These are phyloP conservation scores for Urocolius indicus DNA, from an alignment of 2,113 vertebrate genomes.

Conservation along the genomic window DNA sequence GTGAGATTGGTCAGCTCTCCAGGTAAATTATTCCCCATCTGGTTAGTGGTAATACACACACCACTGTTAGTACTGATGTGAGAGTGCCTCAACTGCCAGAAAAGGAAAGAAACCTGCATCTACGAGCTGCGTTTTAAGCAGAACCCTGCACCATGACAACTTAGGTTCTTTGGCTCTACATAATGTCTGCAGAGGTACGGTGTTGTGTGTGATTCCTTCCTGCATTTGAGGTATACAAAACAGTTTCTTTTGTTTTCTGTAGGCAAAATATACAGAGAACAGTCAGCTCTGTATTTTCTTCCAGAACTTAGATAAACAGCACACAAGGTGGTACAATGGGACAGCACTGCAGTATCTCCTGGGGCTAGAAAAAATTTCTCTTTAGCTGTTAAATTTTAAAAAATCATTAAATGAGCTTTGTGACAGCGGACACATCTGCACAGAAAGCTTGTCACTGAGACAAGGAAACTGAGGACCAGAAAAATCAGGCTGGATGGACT, in stretches of 20 bases:
- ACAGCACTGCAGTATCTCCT: neutral
- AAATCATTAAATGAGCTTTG: neutral
- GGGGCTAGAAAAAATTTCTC: neutral
- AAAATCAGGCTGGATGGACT: neutral
- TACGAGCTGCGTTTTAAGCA: neutral
- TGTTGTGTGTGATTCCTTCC: neutral
- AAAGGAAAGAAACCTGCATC: neutral
- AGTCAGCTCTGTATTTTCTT: neutral
- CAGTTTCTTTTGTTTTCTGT: neutral
- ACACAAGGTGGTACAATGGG: neutral
- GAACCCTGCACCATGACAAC: neutral
- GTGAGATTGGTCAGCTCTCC: neutral
- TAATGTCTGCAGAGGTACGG: neutral
- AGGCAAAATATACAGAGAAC: neutral
- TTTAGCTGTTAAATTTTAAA: too few species aligned
- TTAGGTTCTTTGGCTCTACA: accelerated
- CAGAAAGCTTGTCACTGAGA: neutral
- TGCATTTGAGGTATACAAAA: neutral
- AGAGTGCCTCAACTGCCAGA: neutral
- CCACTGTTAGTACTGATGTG: too few species aligned
- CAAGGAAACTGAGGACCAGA: neutral
- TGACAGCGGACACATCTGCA: neutral
- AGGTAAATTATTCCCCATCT: neutral
- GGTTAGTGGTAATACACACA: neutral
- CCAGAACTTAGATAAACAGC: neutral